Evolutionary conservation across 2,797 vertebrate genomes (phyloP), one percentile per base, ranked within the genome.

Genomic region (Pagetopsis macropterus): DNA sequence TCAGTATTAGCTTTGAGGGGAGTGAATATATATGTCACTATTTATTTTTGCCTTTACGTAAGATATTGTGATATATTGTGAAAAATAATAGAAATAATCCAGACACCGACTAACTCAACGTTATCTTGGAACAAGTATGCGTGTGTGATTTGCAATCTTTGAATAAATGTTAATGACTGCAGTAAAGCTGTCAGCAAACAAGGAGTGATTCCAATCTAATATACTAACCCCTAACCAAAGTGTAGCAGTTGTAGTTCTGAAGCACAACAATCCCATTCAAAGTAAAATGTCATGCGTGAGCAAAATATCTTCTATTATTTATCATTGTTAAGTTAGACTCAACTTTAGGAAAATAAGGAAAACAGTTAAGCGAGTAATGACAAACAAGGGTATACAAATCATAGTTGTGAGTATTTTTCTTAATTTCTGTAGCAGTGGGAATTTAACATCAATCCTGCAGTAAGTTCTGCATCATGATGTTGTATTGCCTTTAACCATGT

Each of bases 11-110:
- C 4, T 65, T 23, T 5, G 9, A 15, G 19, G 57, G 9, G 1
- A 15, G 15, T 54, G 12, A 40, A 62, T 56, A 65, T 27, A 43
- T 46, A 21, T 23, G 5, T n/a, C 51, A 59, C 19, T 11, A 17
- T 23, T 48, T 37, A 31, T 33, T 37, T 63, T 78, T 58, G 45
- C 46, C 64, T 75, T 80, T 17, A 83, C 55, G 65, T 72, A 45
- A 69, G 43, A 45, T 41, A 77, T 12, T 66, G 62, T 75, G 65
- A 63, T 70, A 3, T 23, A 23, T 23, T 23, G 23, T 3, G 3
- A 31, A 19, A n/a, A 13, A 23, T 23, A 51, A 51, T 11, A 44
- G 13, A 17, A 15, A 7, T 27, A 15, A 0, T 43, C 40, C 51
- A 1, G 1, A 44, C 15, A 33, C n/a, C 14, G 1, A 19, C 23